Percentiles rank a stretch among this genome's conserved stretches.
Evolutionary conservation across 2,113 vertebrate species (phyloP).

Genomic region (Microtus montanus): DNA sequence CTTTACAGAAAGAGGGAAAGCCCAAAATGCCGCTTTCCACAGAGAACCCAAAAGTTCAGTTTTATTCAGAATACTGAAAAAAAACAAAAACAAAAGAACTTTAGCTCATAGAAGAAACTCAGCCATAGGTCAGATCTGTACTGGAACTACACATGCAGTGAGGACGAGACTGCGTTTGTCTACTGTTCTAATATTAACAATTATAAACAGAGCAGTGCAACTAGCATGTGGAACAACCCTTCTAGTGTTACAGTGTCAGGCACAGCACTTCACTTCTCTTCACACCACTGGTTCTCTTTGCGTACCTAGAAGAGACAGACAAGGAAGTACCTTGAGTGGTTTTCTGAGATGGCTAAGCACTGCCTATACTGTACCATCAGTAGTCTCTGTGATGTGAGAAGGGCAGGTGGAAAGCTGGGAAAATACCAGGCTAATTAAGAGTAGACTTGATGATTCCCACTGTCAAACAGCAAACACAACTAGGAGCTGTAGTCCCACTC

Average conservation of each 20-base stretch:
- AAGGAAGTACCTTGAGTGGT: constrained; percentile 2
- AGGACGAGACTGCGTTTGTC: too few species aligned
- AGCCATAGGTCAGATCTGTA: too few species aligned
- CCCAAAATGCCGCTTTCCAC: too few species aligned
- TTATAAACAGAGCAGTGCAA: constrained; percentile 97
- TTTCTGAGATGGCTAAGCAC: constrained; percentile 21
- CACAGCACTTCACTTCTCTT: constrained; percentile 94
- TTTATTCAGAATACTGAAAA: too few species aligned
- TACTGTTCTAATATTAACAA: too few species aligned
- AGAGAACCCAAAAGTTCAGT: constrained; percentile 81
- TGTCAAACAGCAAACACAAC: constrained; percentile 14
- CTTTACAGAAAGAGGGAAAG: too few species aligned
- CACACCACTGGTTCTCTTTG: constrained; percentile 99
- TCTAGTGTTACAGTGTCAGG: constrained; percentile 91
- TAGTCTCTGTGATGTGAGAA: background rate
- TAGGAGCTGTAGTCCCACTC: background rate
- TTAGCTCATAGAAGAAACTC: too few species aligned
- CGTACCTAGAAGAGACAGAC: constrained; percentile 91
- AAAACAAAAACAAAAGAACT: too few species aligned
- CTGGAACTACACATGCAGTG: too few species aligned
- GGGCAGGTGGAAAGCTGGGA: background rate
- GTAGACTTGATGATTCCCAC: background rate
- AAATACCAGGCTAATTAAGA: background rate
- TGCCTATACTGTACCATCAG: background rate
- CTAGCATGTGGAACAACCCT: constrained; percentile 92